phyloP scores from a whole-genome alignment of 2,888 invertebrate genomes.

The Xanthorhoe spadicearia region DNA sequence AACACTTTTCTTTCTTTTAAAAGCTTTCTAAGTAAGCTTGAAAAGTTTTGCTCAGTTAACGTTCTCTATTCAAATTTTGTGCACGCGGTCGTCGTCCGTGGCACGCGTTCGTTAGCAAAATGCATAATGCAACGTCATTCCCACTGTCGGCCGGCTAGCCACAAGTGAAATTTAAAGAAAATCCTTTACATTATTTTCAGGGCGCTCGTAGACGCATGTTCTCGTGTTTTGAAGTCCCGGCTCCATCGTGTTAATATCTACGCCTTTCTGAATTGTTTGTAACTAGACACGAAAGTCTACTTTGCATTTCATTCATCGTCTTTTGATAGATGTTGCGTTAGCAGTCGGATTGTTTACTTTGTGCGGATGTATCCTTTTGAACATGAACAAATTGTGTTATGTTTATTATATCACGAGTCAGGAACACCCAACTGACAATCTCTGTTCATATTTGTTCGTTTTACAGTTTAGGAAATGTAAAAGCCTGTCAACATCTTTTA shows the following conservation, averaged over 20 bases:
- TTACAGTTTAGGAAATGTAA: too few relatives aligned
- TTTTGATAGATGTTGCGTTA: conserved; percentile 17
- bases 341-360: conserved; percentile 6
- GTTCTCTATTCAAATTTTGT: conserved; percentile 71
- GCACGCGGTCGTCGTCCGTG: conserved; percentile 55
- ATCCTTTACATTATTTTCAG: conserved; percentile 43
- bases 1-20: conserved; percentile 48
- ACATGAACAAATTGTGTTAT: background rate
- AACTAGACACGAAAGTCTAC: conserved; percentile 8
- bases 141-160: conserved; percentile 51
- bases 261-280: conserved; percentile 24
- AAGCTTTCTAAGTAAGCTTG: conserved; percentile 53
- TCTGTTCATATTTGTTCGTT: background rate
- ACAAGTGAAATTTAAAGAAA: conserved; percentile 68
- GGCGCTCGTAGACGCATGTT: conserved; percentile 36
- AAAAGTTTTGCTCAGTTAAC: conserved; percentile 60
- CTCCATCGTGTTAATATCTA: conserved; percentile 21
- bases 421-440: background rate
- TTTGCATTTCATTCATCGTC: conserved; percentile 31
- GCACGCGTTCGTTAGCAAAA: conserved; percentile 78
- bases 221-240: conserved; percentile 34
- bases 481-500: too few relatives aligned
- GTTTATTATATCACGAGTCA: background rate
- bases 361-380: background rate
- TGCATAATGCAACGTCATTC: conserved; percentile 78